Evolutionary conservation across 2,113 vertebrate species (phyloP).

Genomic region (Etia nguti): DNA sequence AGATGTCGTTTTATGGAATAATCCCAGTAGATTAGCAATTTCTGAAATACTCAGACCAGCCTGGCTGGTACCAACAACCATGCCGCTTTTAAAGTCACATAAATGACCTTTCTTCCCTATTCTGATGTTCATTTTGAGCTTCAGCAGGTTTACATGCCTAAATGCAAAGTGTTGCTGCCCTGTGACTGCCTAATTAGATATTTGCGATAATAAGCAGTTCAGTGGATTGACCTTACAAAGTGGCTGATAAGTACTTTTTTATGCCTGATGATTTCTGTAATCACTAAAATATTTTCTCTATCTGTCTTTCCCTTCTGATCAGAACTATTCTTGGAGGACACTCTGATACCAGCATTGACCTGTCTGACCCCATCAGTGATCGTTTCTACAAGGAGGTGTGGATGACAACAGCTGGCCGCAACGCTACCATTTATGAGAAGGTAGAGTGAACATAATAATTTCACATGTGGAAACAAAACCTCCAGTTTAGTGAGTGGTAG

Average conservation of each 20-base stretch:
- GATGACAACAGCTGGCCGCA: slow-evolving; percentile 88
- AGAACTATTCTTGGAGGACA: slow-evolving; percentile 88
- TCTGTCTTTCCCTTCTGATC: not conserved
- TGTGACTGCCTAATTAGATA: not conserved
- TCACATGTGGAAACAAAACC: rapidly evolving
- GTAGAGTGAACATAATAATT: slow-evolving; percentile 42
- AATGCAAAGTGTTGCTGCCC: not conserved
- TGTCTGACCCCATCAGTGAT: slow-evolving; percentile 89
- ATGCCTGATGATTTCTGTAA: not conserved
- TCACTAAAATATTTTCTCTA: not conserved
- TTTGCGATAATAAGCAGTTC: not conserved
- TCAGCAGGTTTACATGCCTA: not conserved
- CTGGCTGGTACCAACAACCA: not conserved
- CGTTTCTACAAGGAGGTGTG: slow-evolving; percentile 97
- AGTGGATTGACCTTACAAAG: not conserved
- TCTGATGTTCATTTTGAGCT: not conserved
- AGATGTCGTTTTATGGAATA: not conserved
- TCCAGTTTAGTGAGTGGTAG: not conserved
- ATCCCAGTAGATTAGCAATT: not conserved
- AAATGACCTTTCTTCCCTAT: not conserved
- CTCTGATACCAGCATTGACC: slow-evolving; percentile 74
- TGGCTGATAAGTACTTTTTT: not conserved
- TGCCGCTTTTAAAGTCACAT: not conserved
- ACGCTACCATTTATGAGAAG: slow-evolving; percentile 96
- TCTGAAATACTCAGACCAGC: not conserved